Conservation (phyloP, 2,888 invertebrate species). For the Drosophila setosimentum region DNA sequence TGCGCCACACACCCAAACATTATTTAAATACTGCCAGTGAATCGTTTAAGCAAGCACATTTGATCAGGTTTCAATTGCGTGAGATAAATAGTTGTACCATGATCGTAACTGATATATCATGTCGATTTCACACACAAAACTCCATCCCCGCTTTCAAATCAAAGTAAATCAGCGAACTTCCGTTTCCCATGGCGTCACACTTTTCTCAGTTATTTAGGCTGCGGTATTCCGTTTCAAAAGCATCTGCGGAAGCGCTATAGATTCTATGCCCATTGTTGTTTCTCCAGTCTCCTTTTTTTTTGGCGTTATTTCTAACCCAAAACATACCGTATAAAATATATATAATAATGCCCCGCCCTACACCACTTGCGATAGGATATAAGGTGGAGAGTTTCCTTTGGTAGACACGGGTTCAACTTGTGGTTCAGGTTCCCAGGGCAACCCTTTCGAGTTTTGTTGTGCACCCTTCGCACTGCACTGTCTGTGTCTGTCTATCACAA, state of each 20-base stretch:
- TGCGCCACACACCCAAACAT: background rate
- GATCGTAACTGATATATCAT: background rate
- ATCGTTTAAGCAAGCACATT: background rate
- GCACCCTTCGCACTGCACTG: constrained; percentile 42
- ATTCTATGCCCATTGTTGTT: constrained; percentile 5
- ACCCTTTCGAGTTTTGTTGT: constrained; percentile 40
- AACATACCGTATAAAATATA: constrained; percentile 38
- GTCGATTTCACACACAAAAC: background rate
- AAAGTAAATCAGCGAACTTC: constrained; percentile 32
- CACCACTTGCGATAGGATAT: constrained; percentile 27
- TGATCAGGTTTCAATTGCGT: background rate
- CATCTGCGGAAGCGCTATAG: constrained; percentile 49
- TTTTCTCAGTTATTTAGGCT: constrained; percentile 12
- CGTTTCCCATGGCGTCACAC: constrained; percentile 49
- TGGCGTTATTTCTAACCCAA: constrained; percentile 63
- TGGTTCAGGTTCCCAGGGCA: constrained; percentile 43
- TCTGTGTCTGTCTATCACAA: constrained; percentile 49
- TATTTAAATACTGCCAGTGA: background rate
- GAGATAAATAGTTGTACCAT: background rate
- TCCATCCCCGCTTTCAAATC: background rate
- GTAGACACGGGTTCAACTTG: constrained; percentile 4
- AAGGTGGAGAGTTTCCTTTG: constrained; percentile 19
- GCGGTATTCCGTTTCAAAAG: constrained; percentile 57
- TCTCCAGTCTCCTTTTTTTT: constrained; percentile 21
- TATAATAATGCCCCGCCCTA: constrained; percentile 23